These are phyloP conservation scores for Colostygia pectinataria DNA, from an alignment of 2,888 invertebrate genomes.

Conservation along the genomic window DNA sequence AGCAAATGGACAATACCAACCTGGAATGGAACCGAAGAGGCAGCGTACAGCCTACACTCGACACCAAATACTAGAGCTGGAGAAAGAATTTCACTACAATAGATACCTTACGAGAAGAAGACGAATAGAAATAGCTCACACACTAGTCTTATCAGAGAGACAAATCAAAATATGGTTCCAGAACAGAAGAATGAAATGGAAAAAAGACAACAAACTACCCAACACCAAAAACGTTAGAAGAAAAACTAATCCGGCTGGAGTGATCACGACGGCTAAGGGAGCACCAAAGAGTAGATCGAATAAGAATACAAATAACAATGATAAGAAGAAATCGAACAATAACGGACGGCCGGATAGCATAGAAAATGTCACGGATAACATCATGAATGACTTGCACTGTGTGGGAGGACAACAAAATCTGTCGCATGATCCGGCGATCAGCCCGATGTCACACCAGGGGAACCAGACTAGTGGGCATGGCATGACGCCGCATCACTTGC, in stretches of 20 bases:
- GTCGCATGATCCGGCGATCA: conserved; percentile 76
- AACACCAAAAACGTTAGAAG: conserved; percentile 90
- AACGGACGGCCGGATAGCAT: conserved; percentile 84
- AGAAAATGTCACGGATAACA: conserved; percentile 85
- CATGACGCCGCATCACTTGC: conserved; percentile 79
- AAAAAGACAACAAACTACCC: conserved; percentile 92
- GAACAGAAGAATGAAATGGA: conserved; percentile 90
- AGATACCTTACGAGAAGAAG: conserved; percentile 96
- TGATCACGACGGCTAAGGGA: conserved; percentile 82
- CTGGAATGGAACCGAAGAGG: conserved; percentile 97
- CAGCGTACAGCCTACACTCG: conserved; percentile 98
- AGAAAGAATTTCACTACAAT: conserved; percentile 99
- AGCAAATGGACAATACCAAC: conserved; percentile 94
- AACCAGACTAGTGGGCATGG: conserved; percentile 79
- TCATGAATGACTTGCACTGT: conserved; percentile 84
- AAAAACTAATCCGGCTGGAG: conserved; percentile 90
- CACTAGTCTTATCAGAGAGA: conserved; percentile 94
- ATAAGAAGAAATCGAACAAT: conserved; percentile 79
- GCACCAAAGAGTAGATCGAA: conserved; percentile 87
- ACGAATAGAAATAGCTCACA: conserved; percentile 98
- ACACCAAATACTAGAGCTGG: conserved; percentile 98
- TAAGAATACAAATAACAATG: conserved; percentile 81
- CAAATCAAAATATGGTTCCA: conserved; percentile 96
- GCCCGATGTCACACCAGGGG: conserved; percentile 77
- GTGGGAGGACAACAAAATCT: conserved; percentile 77